Conservation (phyloP, 2,113 vertebrate species). For the Daphoenositta chrysoptera region DNA sequence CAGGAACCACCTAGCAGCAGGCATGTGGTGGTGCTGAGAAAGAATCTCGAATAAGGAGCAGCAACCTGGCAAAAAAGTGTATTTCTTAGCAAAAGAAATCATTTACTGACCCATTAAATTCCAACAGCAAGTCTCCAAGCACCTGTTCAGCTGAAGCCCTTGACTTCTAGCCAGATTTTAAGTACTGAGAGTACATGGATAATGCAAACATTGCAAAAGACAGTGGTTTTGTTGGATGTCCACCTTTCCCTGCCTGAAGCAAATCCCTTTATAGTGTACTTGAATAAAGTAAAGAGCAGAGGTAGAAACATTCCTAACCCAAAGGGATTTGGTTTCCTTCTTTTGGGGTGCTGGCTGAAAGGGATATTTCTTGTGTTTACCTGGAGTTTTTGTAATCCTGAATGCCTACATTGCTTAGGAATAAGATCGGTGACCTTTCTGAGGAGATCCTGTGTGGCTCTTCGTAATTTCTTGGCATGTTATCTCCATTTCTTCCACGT, state of each 20-base stretch:
- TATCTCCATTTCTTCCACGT: neutral
- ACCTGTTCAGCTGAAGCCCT: neutral
- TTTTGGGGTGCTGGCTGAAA: neutral
- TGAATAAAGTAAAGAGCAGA: neutral
- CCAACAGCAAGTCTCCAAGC: neutral
- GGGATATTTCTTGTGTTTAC: neutral
- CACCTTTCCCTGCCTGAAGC: neutral
- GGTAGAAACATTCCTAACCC: neutral
- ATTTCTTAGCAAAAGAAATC: neutral
- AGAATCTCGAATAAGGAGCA: neutral
- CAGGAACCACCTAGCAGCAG: neutral
- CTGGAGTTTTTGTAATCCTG: neutral
- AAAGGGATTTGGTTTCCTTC: neutral
- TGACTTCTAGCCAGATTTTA: neutral
- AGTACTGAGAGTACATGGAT: neutral
- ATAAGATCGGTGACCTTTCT: neutral
- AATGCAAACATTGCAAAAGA: neutral
- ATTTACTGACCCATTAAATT: neutral
- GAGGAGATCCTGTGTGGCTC: neutral
- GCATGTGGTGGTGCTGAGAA: neutral
- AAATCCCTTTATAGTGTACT: neutral
- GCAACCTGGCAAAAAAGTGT: neutral
- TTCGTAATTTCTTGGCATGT: neutral
- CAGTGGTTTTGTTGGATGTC: neutral
- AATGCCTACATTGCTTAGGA: neutral